Conservation (phyloP, 1,140 invertebrate species). For the Danaus plexippus region DNA sequence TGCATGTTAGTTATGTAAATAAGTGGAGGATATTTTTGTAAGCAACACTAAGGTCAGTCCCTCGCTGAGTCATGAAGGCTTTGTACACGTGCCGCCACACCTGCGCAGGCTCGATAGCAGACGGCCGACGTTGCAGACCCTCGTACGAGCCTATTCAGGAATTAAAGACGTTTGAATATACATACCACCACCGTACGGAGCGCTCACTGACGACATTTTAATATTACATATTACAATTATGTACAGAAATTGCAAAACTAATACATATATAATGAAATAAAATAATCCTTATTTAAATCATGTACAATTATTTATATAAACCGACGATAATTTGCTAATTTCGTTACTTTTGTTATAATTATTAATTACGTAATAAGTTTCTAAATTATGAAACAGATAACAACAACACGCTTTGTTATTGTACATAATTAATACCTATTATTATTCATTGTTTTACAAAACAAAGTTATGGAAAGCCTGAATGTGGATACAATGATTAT, state of each 20-base stretch:
- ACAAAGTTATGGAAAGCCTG: neutral
- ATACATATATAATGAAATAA: too few species aligned
- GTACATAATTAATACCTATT: constrained; percentile 4
- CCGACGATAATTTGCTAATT: too few species aligned
- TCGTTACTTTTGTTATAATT: constrained; percentile 1
- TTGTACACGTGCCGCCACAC: constrained; percentile 42
- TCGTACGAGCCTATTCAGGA: constrained; percentile 1
- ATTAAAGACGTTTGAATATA: constrained; percentile 1
- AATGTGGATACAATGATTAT: too few species aligned
- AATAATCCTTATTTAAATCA: too few species aligned
- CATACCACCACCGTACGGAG: neutral
- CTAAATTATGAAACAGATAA: constrained; percentile 4
- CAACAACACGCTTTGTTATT: constrained; percentile 8
- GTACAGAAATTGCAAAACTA: too few species aligned
- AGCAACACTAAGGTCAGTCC: constrained; percentile 17
- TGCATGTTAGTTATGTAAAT: neutral
- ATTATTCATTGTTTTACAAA: constrained; percentile 8
- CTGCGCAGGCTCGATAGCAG: constrained; percentile 29
- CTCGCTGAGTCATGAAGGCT: constrained; percentile 42
- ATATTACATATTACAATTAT: too few species aligned
- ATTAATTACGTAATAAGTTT: constrained; percentile 9
- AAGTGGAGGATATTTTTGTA: constrained; percentile 21
- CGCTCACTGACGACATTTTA: too few species aligned
- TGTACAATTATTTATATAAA: too few species aligned
- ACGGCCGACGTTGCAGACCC: constrained; percentile 13